Evolutionary conservation across 2,797 vertebrate genomes (phyloP).

Genomic region (Acomys russatus): DNA sequence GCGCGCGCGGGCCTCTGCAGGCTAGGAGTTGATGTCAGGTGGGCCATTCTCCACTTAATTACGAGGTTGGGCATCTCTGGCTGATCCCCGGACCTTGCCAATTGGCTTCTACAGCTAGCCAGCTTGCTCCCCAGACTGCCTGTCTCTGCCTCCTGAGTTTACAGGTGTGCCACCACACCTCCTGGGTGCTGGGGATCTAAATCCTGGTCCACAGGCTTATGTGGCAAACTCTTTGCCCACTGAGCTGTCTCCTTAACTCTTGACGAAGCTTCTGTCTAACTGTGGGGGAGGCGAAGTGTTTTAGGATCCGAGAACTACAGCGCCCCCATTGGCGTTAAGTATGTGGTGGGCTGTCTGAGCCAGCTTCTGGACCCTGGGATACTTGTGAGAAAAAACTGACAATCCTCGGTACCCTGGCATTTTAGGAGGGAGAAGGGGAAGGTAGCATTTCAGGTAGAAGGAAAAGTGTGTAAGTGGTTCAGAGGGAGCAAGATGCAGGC

Average conservation of each 20-base stretch:
- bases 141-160: not conserved
- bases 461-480: not conserved
- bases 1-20: not conserved
- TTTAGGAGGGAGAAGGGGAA: slow-evolving; percentile 7
- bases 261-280: not conserved
- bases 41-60: not conserved
- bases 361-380: not conserved
- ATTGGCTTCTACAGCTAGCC: not conserved
- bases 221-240: not conserved
- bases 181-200: not conserved
- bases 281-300: slow-evolving; percentile 1
- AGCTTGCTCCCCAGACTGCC: not conserved
- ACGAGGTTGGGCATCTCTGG: not conserved
- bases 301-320: not conserved
- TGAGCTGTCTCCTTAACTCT: not conserved
- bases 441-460: not conserved
- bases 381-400: slow-evolving; percentile 42
- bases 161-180: not conserved
- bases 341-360: not conserved
- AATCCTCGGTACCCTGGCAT: slow-evolving; percentile 3
- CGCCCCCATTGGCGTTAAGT: not conserved
- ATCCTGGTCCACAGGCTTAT: not conserved
- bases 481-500: not conserved
- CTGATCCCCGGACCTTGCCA: not conserved
- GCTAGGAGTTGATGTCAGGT: too few species aligned